A percentile compares a stretch with the other conserved stretches of the same genome.
phyloP scores from a whole-genome alignment of 2,797 vertebrate genomes.

The Novumbra hubbsi region DNA sequence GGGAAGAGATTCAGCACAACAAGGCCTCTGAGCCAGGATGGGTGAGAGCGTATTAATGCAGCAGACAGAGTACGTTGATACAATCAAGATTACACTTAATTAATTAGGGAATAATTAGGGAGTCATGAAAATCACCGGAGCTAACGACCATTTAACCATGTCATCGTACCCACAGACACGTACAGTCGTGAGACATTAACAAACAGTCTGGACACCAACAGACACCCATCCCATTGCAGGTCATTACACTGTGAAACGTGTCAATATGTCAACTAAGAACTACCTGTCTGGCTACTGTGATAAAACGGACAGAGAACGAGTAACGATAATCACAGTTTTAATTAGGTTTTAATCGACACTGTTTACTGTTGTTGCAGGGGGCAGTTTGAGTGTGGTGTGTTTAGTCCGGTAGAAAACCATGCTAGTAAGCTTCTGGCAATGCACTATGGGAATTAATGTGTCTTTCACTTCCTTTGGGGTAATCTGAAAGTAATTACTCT shows the following conservation, averaged over 20 bases:
- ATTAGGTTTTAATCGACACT: not conserved
- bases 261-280: not conserved
- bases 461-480: not conserved
- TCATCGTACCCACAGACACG: no score
- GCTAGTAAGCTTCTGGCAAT: not conserved
- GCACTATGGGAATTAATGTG: not conserved
- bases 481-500: slow-evolving; percentile 1
- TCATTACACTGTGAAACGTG: not conserved
- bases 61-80: not conserved
- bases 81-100: not conserved
- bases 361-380: not conserved
- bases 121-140: not conserved
- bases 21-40: not conserved
- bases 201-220: no score
- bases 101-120: not conserved
- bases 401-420: not conserved
- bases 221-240: not conserved
- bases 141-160: not conserved
- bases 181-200: no score
- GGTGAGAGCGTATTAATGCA: not conserved
- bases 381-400: not conserved
- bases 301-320: not conserved
- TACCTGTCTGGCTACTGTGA: not conserved
- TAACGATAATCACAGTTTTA: not conserved
- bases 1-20: not conserved